Conservation (phyloP, 2,113 vertebrate species). For the Spilogale gracilis region DNA sequence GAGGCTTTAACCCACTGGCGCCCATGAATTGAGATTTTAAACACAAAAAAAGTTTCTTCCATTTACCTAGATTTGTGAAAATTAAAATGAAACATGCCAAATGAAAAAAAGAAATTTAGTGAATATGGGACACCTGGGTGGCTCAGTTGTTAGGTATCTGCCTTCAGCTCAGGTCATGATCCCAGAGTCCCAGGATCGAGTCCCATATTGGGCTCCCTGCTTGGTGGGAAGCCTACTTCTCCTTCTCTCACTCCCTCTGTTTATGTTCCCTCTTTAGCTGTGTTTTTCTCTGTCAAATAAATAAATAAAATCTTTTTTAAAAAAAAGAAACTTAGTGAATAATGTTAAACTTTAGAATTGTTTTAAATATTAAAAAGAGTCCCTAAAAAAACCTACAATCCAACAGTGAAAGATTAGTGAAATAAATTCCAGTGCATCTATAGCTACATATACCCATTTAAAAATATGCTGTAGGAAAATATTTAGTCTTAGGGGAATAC, state of each 20-base stretch:
- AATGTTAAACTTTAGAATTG: constrained; percentile 36
- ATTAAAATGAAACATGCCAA: constrained; percentile 14
- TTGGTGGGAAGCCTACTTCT: no score
- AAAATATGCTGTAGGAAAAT: constrained; percentile 17
- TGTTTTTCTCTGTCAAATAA: no score
- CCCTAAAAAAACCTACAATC: constrained; percentile 22
- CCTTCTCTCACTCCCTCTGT: no score
- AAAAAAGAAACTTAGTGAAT: neutral
- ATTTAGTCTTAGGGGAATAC: constrained; percentile 18
- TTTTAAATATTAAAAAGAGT: constrained; percentile 34
- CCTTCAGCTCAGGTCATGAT: no score
- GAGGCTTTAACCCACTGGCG: no score
- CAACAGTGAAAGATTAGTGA: neutral
- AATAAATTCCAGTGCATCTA: neutral
- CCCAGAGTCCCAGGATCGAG: no score
- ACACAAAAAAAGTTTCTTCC: neutral
- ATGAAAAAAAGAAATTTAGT: neutral
- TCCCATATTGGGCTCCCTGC: no score
- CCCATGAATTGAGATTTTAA: neutral
- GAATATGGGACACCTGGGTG: neutral
- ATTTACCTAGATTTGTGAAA: constrained; percentile 21
- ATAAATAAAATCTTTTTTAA: no score
- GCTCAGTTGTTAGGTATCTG: no score
- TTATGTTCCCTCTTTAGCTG: no score
- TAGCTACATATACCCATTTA: neutral